phyloP scores from a whole-genome alignment of 2,888 invertebrate species.

The Coelopa pilipes region DNA sequence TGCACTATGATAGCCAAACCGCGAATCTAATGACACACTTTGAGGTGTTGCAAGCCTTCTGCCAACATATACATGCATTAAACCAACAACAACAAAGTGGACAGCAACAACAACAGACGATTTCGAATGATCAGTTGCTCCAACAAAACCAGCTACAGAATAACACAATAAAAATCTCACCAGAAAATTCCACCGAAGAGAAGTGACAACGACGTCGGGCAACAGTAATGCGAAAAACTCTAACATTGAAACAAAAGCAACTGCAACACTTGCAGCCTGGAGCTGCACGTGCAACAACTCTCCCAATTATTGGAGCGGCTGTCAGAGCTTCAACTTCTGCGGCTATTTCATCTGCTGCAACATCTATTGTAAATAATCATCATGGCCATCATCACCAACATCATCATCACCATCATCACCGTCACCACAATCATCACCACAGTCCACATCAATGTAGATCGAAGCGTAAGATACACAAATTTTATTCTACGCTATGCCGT shows the following conservation, averaged over 20 bases:
- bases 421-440: conserved; percentile 53
- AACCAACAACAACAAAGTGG: conserved; percentile 55
- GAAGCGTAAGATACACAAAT: conserved; percentile 66
- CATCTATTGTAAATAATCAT: conserved; percentile 60
- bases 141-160: conserved; percentile 43
- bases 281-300: conserved; percentile 44
- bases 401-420: conserved; percentile 50
- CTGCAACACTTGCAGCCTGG: conserved; percentile 53
- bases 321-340: conserved; percentile 53
- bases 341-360: conserved; percentile 44
- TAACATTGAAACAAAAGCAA: conserved; percentile 48
- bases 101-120: conserved; percentile 48
- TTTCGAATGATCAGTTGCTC: conserved; percentile 47
- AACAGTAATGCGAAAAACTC: conserved; percentile 44
- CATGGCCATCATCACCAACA: conserved; percentile 49
- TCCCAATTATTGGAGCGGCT: conserved; percentile 39
- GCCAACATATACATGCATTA: conserved; percentile 63
- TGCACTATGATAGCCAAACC: conserved; percentile 72
- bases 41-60: conserved; percentile 76
- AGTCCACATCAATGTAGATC: conserved; percentile 60
- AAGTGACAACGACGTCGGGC: conserved; percentile 65
- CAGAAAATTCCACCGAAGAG: conserved; percentile 59
- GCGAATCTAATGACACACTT: conserved; percentile 80
- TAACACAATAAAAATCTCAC: conserved; percentile 49
- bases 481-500: conserved; percentile 66